A percentile compares a stretch with the other conserved stretches of the same genome.
These are phyloP conservation scores for Xylota segnis DNA, from an alignment of 2,888 invertebrate species.

Conservation along the genomic window DNA sequence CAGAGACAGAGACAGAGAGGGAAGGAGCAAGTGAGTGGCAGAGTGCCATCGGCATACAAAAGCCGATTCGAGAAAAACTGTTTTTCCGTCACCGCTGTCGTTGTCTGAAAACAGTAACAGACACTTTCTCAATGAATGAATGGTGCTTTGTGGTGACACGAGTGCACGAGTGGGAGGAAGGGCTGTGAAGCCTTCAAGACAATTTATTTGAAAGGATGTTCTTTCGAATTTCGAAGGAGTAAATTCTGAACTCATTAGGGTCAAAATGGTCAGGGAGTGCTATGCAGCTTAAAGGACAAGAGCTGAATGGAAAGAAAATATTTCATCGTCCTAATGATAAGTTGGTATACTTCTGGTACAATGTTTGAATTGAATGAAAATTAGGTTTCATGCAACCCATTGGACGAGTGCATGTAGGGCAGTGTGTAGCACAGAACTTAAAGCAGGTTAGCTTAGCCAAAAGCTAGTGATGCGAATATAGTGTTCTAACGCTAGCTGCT, in stretches of 20 bases:
- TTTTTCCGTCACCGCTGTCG: conserved; percentile 10
- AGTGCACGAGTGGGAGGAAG: not conserved
- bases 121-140: conserved; percentile 3
- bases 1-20: not conserved
- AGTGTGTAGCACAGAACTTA: no score
- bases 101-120: conserved; percentile 6
- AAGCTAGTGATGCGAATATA: no score
- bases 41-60: conserved; percentile 1
- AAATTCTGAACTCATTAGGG: conserved; percentile 20
- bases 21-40: not conserved
- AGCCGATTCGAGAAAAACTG: conserved; percentile 2
- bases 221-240: conserved; percentile 5
- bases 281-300: not conserved
- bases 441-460: no score
- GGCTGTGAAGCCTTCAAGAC: not conserved
- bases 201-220: conserved; percentile 15
- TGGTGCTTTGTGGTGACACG: conserved; percentile 1
- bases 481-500: no score
- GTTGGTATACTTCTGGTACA: not conserved
- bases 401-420: no score
- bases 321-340: not conserved
- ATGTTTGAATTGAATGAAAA: no score
- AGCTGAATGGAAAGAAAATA: not conserved
- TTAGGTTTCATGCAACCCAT: no score
- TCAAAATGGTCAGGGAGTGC: not conserved